Base-by-base conservation (phyloP, 2,888 invertebrate genomes). In the Phyto melanocephala region DNA sequence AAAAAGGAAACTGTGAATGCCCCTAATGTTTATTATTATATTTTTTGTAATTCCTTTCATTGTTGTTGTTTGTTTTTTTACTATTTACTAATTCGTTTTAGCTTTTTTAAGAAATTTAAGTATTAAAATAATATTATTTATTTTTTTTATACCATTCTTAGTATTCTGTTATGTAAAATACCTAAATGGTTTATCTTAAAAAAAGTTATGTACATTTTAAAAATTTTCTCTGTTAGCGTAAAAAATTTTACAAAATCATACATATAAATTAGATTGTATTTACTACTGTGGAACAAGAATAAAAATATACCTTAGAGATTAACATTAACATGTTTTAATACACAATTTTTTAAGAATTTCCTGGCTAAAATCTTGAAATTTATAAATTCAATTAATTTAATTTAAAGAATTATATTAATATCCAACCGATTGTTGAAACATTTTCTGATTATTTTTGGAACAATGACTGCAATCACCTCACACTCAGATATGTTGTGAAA, bases 241-340 rank as follows among this genome's bases (percentile, higher is more conserved):
- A 50, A 15, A 56, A 54, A 42, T n/a, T n/a, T n/a, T 50, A 68
- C 10, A 35, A 37, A 28, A 75, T 28, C 13, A 33, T 20, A 45
- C 17, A 45, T 17, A 17, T 45, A 50, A 58, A 20, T 17, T 72
- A 67, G 76, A 81, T 60, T 81, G 76, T 80, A 76, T 58, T 50
- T 65, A 80, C 35, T 42, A 71, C 40, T 76, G 81, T 77, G 71
- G 72, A 81, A 62, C 67, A 74, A 79, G 62, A 52, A 62, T 65
- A 15, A 78, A 20, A 35, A 62, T 54, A 24, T 4, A 50, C 10
- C 45, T 45, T 50, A 50, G 22, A 15, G 15, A 50, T 50, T 50
- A 50, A 47, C 7, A 47, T 8, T 0, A 50, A 71, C 33, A n/a
- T n/a, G n/a, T n/a, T n/a, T n/a, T n/a, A n/a, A n/a, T n/a, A n/a